Conservation (phyloP, 2,888 invertebrate species). For the Schrankia costaestrigalis region DNA sequence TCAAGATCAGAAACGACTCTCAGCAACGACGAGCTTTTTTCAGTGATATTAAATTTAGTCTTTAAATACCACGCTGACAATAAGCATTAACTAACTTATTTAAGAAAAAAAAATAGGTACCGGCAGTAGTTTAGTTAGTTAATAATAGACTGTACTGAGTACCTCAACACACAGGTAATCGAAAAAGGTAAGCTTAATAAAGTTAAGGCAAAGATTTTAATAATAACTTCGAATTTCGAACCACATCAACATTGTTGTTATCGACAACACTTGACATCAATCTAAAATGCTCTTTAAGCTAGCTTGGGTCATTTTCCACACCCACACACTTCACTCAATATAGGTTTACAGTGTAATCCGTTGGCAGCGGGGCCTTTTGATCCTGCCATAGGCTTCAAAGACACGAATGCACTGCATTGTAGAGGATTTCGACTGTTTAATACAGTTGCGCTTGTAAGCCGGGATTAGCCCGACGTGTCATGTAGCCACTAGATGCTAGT, state of each 20-base stretch:
- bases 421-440: slow-evolving; percentile 62
- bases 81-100: too few relatives aligned
- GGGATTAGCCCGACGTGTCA: slow-evolving; percentile 65
- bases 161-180: too few relatives aligned
- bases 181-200: too few relatives aligned
- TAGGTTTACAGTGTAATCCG: slow-evolving; percentile 27
- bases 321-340: slow-evolving; percentile 19
- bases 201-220: too few relatives aligned
- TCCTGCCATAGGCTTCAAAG: slow-evolving; percentile 74
- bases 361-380: slow-evolving; percentile 54
- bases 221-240: neutral
- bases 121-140: too few relatives aligned
- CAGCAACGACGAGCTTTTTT: too few relatives aligned
- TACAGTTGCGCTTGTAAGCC: slow-evolving; percentile 61
- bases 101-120: too few relatives aligned
- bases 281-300: slow-evolving; percentile 22
- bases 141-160: too few relatives aligned
- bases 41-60: too few relatives aligned
- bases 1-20: too few relatives aligned
- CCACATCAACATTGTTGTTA: slow-evolving; percentile 12
- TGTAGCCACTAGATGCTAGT: slow-evolving; percentile 58
- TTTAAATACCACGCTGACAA: too few relatives aligned
- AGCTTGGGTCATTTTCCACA: slow-evolving; percentile 16
- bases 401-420: slow-evolving; percentile 66
- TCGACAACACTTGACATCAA: slow-evolving; percentile 9